Evolutionary conservation across 2,797 vertebrate species (phyloP).

Genomic region (Tenualosa ilisha): DNA sequence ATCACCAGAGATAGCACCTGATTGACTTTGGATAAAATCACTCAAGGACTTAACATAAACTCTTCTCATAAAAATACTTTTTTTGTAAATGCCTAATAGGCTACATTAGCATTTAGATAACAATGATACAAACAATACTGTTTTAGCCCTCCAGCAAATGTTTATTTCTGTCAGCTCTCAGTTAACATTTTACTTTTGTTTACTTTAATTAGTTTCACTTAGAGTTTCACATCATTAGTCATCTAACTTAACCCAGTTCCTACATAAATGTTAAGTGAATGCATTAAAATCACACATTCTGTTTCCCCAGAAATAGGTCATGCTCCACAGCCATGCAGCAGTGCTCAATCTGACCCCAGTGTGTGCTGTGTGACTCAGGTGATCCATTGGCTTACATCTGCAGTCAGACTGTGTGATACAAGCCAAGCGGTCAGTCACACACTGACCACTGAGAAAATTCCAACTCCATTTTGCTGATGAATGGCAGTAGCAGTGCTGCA

Average conservation of each 20-base stretch:
- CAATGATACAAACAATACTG: background rate
- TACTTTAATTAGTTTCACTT: too few relatives aligned
- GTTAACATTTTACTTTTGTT: background rate
- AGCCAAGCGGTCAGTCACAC: too few relatives aligned
- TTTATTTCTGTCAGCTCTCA: background rate
- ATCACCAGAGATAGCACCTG: background rate
- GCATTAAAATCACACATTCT: background rate
- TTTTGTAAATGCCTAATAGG: background rate
- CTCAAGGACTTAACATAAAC: background rate
- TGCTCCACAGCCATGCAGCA: too few relatives aligned
- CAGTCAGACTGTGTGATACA: too few relatives aligned
- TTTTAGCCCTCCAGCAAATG: slow-evolving; percentile 4
- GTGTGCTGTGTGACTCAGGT: too few relatives aligned
- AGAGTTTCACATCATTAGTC: background rate
- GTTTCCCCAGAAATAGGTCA: background rate
- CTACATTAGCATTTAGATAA: background rate
- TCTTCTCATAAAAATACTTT: background rate
- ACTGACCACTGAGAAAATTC: too few relatives aligned
- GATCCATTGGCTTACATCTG: too few relatives aligned
- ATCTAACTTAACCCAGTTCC: background rate
- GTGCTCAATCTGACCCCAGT: too few relatives aligned
- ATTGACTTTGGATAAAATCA: background rate
- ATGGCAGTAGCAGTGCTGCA: too few relatives aligned
- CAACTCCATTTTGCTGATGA: too few relatives aligned
- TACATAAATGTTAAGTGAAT: background rate